Conservation (phyloP, 2,888 invertebrate genomes). For the Ornithoptera priamus region DNA sequence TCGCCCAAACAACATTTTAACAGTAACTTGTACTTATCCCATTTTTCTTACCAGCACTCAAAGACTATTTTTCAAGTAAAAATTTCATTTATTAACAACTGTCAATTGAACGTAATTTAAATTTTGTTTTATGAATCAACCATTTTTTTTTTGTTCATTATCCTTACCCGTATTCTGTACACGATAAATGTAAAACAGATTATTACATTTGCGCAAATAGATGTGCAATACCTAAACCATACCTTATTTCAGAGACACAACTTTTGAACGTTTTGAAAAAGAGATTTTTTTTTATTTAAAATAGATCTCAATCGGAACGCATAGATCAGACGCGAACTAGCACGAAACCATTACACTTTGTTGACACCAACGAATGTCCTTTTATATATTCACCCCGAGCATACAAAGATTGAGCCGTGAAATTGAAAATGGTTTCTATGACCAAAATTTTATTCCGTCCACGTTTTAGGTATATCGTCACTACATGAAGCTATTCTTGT, state of each 20-base stretch:
- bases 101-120: constrained; percentile 1
- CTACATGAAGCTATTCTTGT: constrained; percentile 53
- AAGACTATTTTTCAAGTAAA: constrained; percentile 43
- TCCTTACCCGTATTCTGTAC: background rate
- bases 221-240: too few species aligned
- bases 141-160: too few species aligned
- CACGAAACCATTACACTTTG: constrained; percentile 77
- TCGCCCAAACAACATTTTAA: constrained; percentile 55
- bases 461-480: constrained; percentile 67
- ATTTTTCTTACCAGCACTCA: constrained; percentile 55
- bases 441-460: constrained; percentile 74
- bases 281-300: constrained; percentile 53
- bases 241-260: too few species aligned
- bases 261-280: background rate
- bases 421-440: constrained; percentile 79
- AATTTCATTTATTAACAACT: constrained; percentile 25
- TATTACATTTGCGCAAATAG: too few species aligned
- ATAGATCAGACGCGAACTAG: constrained; percentile 69
- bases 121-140: background rate
- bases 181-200: too few species aligned
- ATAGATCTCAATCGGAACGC: constrained; percentile 60
- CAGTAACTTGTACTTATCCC: constrained; percentile 47
- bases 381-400: constrained; percentile 77
- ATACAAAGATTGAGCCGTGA: constrained; percentile 78
- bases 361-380: constrained; percentile 77